These are phyloP conservation scores for Tarsius wallacei DNA, from an alignment of 2,797 vertebrate genomes.

Conservation along the genomic window DNA sequence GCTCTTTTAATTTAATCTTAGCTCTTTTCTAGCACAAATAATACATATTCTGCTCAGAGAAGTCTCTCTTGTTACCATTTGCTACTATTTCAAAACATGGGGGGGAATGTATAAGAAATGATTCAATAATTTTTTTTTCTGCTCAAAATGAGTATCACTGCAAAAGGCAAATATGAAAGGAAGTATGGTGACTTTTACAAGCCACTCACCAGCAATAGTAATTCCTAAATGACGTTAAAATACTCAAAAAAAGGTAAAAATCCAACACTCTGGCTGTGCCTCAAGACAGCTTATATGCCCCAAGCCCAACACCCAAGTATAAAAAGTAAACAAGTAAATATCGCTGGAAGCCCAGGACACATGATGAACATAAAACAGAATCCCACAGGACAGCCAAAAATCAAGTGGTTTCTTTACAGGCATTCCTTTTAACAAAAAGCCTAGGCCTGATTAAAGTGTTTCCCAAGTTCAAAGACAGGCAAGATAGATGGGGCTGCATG, in stretches of 20 bases:
- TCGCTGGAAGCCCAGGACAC: neutral
- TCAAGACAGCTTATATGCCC: neutral
- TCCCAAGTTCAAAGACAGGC: slow-evolving; percentile 53
- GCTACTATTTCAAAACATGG: neutral
- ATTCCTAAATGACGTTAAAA: slow-evolving; percentile 27
- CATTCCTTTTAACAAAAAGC: slow-evolving; percentile 49
- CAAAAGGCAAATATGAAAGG: neutral
- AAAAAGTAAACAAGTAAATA: slow-evolving; percentile 58
- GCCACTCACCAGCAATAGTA: neutral
- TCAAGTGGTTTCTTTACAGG: neutral
- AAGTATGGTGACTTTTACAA: slow-evolving; percentile 36
- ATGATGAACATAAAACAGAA: slow-evolving; percentile 52
- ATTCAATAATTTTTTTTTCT: neutral
- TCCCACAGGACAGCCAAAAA: slow-evolving; percentile 18
- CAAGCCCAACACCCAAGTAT: neutral
- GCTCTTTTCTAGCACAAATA: neutral
- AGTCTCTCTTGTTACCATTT: neutral
- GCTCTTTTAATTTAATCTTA: slow-evolving; percentile 7
- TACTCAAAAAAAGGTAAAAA: neutral
- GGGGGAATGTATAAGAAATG: neutral
- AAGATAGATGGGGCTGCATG: neutral
- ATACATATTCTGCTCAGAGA: neutral
- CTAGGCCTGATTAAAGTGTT: slow-evolving; percentile 60
- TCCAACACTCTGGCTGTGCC: neutral
- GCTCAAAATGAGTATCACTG: neutral